These are phyloP conservation scores for Protula sp. DNA, from an alignment of 2,888 invertebrate species.

Conservation along the genomic window DNA sequence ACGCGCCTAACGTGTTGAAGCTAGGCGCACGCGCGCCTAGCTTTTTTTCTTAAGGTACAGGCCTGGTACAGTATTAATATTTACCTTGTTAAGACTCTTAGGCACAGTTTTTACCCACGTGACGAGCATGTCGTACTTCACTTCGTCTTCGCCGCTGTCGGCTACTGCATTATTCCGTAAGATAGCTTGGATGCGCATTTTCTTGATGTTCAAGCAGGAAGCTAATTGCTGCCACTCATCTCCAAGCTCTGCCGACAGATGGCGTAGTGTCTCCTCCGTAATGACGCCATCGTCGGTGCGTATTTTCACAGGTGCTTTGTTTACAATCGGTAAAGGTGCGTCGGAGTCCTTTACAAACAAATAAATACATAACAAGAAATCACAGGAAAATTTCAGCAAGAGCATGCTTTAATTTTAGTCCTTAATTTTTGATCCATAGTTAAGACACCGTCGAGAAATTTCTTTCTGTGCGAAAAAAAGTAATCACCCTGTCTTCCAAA, in stretches of 20 bases:
- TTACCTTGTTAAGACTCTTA: constrained; percentile 41
- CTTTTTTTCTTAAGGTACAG: too few species aligned
- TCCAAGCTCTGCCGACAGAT: constrained; percentile 37
- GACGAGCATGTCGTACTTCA: constrained; percentile 42
- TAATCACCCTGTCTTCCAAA: too few species aligned
- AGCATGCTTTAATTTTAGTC: too few species aligned
- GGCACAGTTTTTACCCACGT: constrained; percentile 46
- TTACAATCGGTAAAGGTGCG: not conserved
- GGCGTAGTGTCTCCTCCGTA: constrained; percentile 31
- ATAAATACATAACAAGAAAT: too few species aligned
- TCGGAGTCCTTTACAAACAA: not conserved
- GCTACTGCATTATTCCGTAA: constrained; percentile 12
- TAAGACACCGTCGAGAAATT: too few species aligned
- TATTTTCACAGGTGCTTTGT: constrained; percentile 34
- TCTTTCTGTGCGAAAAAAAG: too few species aligned
- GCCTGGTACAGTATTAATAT: too few species aligned
- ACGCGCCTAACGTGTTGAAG: too few species aligned
- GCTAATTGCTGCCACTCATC: constrained; percentile 45
- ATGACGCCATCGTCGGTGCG: constrained; percentile 31
- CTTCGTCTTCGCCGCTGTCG: constrained; percentile 27
- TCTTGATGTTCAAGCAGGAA: constrained; percentile 34
- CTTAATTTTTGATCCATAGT: too few species aligned
- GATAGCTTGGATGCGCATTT: constrained; percentile 31
- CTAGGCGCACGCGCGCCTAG: too few species aligned
- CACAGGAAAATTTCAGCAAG: too few species aligned